Percentiles rank a stretch among this genome's conserved stretches.
phyloP scores from a whole-genome alignment of 1,140 invertebrate species.

The Drosophila athabasca region DNA sequence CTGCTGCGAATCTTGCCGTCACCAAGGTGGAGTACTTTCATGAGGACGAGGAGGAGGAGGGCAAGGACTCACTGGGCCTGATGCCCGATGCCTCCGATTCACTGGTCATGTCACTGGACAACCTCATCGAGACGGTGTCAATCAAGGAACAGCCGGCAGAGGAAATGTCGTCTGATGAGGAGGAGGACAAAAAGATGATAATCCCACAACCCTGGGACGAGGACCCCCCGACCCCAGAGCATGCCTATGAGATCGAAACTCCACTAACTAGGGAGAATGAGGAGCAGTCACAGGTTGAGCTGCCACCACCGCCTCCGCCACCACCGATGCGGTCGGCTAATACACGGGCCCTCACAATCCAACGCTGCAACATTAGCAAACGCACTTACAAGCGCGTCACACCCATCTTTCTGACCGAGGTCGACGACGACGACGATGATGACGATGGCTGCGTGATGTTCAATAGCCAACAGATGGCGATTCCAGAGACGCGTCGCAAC shows the following conservation, averaged over 20 bases:
- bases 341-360: too few relatives aligned
- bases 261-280: constrained; percentile 15
- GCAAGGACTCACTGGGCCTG: neutral
- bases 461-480: too few relatives aligned
- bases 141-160: constrained; percentile 13
- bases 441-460: neutral
- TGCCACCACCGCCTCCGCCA: neutral
- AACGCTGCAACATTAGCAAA: constrained; percentile 2
- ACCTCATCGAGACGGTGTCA: constrained; percentile 11
- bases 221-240: constrained; percentile 26
- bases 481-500: constrained; percentile 26
- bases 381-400: constrained; percentile 25
- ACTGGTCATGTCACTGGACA: constrained; percentile 13
- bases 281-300: neutral
- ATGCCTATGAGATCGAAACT: constrained; percentile 37
- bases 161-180: neutral
- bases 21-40: neutral
- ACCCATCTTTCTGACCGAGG: constrained; percentile 14
- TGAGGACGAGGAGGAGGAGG: neutral
- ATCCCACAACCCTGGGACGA: constrained; percentile 22
- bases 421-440: neutral
- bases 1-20: neutral
- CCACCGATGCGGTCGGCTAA: neutral
- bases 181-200: constrained; percentile 6
- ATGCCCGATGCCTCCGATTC: constrained; percentile 6